Base-by-base conservation (phyloP, 2,888 invertebrate species). In the Meandrusa payeni region DNA sequence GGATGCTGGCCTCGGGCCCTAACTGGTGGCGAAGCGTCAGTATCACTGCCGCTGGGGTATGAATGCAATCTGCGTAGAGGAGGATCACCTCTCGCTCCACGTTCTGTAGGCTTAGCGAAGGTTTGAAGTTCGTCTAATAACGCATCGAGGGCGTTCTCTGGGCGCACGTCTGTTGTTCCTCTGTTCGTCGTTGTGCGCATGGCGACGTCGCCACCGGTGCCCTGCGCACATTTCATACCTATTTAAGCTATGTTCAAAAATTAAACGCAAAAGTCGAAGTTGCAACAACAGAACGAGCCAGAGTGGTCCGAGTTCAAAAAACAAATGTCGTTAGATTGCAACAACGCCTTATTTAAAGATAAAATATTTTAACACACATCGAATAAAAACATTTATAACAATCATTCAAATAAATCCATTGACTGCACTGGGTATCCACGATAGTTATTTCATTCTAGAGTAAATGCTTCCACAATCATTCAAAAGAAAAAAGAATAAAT, bases 91-190 rank as follows among this genome's bases (percentile, higher is more conserved):
- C 94, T 68, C 92, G 76, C 39, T 13, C 47, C 61, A 46, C 62
- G 59, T 37, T 67, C 64, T 54, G 64, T 64, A 36, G 95, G 95
- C 73, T 93, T 93, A 41, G 95, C 93, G 79, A 96, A 96, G 19
- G 96, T 96, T 82, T 96, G 95, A 54, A 96, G 90, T 81, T 97
- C 96, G 80, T 96, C 96, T 94, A 97, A 89, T 93, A 97, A 86
- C 92, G 95, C 95, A 93, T 97, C 97, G 94, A 97, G 95, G 92
- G 96, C 95, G 94, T 96, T 97, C 93, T 96, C 96, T 91, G 95
- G 90, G 89, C 93, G 92, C 87, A 74, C 48, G 48, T 81, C 82
- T 56, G 70, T 54, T 48, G 54, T 64, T 72, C 75, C 57, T 47
- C 55, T 55, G 54, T 54, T 52, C 55, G 61, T 56, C 48, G 61